Percentiles rank a stretch among this genome's conserved stretches.
Conservation (phyloP, 2,888 invertebrate species). For the Eurytoma californica region DNA sequence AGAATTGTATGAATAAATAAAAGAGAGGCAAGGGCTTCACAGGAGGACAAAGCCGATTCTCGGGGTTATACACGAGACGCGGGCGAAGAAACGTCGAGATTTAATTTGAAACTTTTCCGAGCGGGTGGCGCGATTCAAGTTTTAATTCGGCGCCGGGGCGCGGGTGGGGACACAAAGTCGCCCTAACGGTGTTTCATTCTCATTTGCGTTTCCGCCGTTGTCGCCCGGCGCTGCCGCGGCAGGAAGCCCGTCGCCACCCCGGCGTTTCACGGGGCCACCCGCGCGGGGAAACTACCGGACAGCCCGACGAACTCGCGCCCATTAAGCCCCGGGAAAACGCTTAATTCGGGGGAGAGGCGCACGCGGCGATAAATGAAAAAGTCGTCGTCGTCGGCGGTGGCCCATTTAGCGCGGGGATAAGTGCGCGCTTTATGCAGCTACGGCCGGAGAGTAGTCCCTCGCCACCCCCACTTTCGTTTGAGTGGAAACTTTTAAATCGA, state of each 20-base stretch:
- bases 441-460: too few species aligned
- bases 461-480: neutral
- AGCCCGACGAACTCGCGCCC: slow-evolving; percentile 21
- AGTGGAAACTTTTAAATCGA: neutral
- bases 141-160: slow-evolving; percentile 37
- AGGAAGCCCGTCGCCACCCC: neutral
- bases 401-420: neutral
- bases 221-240: neutral
- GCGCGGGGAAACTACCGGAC: slow-evolving; percentile 19
- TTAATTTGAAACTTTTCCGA: slow-evolving; percentile 52
- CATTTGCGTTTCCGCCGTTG: slow-evolving; percentile 26
- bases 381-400: slow-evolving; percentile 25
- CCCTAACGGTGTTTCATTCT: slow-evolving; percentile 35
- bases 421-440: neutral
- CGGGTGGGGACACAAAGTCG: slow-evolving; percentile 20
- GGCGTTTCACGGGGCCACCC: neutral
- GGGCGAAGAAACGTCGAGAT: slow-evolving; percentile 22
- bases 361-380: slow-evolving; percentile 30
- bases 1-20: neutral
- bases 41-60: neutral
- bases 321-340: slow-evolving; percentile 30
- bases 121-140: slow-evolving; percentile 39
- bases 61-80: too few species aligned
- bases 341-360: slow-evolving; percentile 17
- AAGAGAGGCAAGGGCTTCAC: neutral